These are phyloP conservation scores for Aleadryas rufinucha DNA, from an alignment of 2,113 vertebrate species.

Conservation along the genomic window DNA sequence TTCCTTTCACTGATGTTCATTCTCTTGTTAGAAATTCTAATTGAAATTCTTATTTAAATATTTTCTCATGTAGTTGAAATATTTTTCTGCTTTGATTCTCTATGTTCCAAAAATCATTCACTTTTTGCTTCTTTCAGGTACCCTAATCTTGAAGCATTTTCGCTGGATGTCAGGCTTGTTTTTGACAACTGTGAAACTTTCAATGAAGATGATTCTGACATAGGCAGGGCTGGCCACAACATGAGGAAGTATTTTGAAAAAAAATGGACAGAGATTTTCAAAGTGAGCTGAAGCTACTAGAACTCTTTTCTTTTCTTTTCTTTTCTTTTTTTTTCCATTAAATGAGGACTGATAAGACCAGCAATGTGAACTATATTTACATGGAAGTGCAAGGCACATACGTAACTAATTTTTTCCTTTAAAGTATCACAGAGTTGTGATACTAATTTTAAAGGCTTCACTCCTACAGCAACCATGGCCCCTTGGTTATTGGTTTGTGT, in stretches of 20 bases:
- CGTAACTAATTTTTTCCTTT: conserved; percentile 64
- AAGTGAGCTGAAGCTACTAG: conserved; percentile 86
- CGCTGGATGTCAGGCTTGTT: conserved; percentile 95
- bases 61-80: neutral
- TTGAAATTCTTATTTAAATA: neutral
- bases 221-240: conserved; percentile 95
- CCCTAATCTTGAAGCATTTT: conserved; percentile 93
- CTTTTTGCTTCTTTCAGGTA: conserved; percentile 81
- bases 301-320: neutral
- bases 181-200: conserved; percentile 99
- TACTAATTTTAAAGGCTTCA: conserved; percentile 75
- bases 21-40: neutral
- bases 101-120: neutral
- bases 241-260: conserved; percentile 99
- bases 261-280: conserved; percentile 97
- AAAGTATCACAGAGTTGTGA: conserved; percentile 68
- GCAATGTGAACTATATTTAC: conserved; percentile 80
- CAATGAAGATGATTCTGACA: conserved; percentile 99
- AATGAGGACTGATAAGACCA: conserved; percentile 75
- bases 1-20: neutral
- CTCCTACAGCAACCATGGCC: conserved; percentile 77
- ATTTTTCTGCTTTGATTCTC: neutral
- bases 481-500: conserved; percentile 80
- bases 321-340: neutral
- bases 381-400: conserved; percentile 74